These are phyloP conservation scores for Drepana arcuata DNA, from an alignment of 1,140 invertebrate genomes.

Conservation along the genomic window DNA sequence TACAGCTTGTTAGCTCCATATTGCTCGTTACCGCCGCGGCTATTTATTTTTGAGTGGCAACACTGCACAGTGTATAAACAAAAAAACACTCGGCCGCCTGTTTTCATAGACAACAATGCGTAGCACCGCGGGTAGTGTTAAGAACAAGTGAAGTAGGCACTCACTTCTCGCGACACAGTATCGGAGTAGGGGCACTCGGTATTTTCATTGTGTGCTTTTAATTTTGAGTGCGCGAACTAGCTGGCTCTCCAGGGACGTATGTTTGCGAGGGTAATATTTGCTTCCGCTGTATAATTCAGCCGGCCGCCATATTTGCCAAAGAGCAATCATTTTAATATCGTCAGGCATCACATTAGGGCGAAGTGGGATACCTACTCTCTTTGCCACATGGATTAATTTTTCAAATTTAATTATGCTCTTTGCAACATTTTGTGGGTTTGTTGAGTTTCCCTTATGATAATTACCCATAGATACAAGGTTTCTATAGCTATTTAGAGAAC, in stretches of 20 bases:
- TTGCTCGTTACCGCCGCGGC: slow-evolving; percentile 59
- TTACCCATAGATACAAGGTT: too few species aligned
- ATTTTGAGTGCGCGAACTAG: slow-evolving; percentile 74
- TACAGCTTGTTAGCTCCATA: slow-evolving; percentile 61
- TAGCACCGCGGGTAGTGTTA: slow-evolving; percentile 41
- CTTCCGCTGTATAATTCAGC: slow-evolving; percentile 78
- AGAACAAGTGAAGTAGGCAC: slow-evolving; percentile 53
- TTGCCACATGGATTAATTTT: slow-evolving; percentile 62
- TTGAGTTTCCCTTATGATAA: too few species aligned
- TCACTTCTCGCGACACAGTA: slow-evolving; percentile 67
- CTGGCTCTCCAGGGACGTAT: slow-evolving; percentile 72
- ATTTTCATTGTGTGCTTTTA: slow-evolving; percentile 74
- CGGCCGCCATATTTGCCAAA: slow-evolving; percentile 77
- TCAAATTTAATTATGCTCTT: slow-evolving; percentile 49
- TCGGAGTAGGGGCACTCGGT: slow-evolving; percentile 53
- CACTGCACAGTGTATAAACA: slow-evolving; percentile 67
- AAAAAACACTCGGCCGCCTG: slow-evolving; percentile 65
- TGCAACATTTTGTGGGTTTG: too few species aligned
- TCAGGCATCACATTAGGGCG: slow-evolving; percentile 66
- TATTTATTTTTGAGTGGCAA: slow-evolving; percentile 69
- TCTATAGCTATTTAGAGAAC: too few species aligned
- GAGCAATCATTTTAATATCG: slow-evolving; percentile 78
- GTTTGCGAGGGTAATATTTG: slow-evolving; percentile 78
- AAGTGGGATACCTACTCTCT: slow-evolving; percentile 56
- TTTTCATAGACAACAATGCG: slow-evolving; percentile 68